phyloP scores from a whole-genome alignment of 2,113 vertebrate genomes.

The Prinia subflava region DNA sequence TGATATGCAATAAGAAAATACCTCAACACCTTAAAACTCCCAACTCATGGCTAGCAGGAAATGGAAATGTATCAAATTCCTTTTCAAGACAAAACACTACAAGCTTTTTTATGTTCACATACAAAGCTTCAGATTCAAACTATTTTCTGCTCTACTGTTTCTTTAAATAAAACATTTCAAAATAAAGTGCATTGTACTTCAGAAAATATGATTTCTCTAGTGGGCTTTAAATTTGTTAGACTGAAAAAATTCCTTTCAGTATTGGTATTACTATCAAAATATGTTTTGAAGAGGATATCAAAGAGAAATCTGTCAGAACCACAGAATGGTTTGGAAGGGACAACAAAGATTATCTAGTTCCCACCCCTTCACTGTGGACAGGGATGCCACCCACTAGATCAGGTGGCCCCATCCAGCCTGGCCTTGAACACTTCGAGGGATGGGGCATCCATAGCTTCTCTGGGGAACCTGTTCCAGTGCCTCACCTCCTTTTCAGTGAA shows the following conservation, averaged over 20 bases:
- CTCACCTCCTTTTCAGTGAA: background rate
- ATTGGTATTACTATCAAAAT: background rate
- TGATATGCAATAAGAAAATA: background rate
- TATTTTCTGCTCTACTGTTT: background rate
- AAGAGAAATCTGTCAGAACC: background rate
- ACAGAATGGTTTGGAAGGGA: background rate
- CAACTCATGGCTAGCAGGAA: background rate
- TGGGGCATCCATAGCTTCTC: background rate
- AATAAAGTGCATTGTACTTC: background rate
- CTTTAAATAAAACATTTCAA: background rate
- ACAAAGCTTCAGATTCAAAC: background rate
- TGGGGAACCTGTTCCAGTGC: background rate
- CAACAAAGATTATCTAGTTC: background rate
- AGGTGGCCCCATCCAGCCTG: background rate
- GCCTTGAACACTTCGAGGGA: background rate
- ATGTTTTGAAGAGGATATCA: background rate
- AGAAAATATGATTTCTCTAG: background rate
- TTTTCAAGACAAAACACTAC: background rate
- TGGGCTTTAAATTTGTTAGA: background rate
- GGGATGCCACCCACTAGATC: background rate
- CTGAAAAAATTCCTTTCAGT: background rate
- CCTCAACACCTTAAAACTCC: background rate
- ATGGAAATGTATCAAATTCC: background rate
- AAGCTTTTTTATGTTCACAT: background rate
- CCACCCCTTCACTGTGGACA: background rate